Percentiles rank a stretch among this genome's conserved stretches.
Evolutionary conservation across 2,888 invertebrate species (phyloP).

Genomic region (Nasonovia ribisnigri): DNA sequence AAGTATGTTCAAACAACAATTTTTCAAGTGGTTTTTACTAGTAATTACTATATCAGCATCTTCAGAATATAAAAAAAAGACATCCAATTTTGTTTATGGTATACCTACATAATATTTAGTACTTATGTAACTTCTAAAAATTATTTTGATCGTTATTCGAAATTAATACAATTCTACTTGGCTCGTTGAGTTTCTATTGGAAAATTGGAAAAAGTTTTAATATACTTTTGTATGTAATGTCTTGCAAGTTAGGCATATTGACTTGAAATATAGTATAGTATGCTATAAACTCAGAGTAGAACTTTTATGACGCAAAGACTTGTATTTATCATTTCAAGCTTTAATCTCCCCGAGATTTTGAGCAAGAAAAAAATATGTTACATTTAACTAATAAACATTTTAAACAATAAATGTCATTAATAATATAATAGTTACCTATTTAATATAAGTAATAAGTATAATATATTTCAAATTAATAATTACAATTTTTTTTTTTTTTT

Average conservation of each 20-base stretch:
- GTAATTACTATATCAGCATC: neutral
- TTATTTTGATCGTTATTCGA: constrained; percentile 17
- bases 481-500: neutral
- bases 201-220: constrained; percentile 42
- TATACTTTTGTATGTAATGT: constrained; percentile 25
- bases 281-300: neutral
- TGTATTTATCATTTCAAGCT: neutral
- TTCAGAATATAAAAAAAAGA: neutral
- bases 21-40: constrained; percentile 12
- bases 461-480: neutral
- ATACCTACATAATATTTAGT: neutral
- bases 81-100: neutral
- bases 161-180: constrained; percentile 9
- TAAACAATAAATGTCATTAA: neutral
- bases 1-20: constrained; percentile 24
- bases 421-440: neutral
- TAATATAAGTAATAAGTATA: neutral
- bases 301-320: neutral
- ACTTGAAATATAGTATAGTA: neutral
- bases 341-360: neutral
- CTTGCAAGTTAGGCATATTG: neutral
- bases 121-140: neutral
- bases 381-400: neutral
- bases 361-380: neutral
- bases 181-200: constrained; percentile 7